phyloP scores from a whole-genome alignment of 2,113 vertebrate species.

The Stictonetta naevosa region DNA sequence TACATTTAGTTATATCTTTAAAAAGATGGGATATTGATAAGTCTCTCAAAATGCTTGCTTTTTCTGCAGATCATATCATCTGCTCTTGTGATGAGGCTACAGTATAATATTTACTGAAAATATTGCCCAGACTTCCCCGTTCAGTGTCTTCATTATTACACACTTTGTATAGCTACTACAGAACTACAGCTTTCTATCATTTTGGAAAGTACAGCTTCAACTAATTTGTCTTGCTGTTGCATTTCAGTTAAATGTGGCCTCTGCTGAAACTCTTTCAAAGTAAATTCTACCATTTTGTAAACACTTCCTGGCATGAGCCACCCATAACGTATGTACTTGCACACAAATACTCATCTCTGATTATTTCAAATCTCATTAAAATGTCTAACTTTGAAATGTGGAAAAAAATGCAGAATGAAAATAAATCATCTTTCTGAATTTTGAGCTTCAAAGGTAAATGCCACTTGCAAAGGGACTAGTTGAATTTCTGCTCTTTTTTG shows the following conservation, averaged over 20 bases:
- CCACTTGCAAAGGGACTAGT: background rate
- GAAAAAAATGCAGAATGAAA: background rate
- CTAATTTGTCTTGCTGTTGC: background rate
- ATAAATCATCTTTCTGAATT: background rate
- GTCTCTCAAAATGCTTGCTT: background rate
- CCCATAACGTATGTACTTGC: background rate
- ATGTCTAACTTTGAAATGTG: background rate
- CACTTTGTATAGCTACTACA: background rate
- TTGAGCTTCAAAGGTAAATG: background rate
- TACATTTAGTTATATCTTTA: background rate
- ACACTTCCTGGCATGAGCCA: background rate
- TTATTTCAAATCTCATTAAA: background rate
- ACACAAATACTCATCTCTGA: background rate
- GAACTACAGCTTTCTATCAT: background rate
- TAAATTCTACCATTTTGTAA: constrained; percentile 1
- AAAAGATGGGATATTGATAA: background rate
- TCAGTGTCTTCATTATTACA: background rate
- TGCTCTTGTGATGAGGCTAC: background rate
- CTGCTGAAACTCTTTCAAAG: background rate
- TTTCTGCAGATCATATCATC: background rate
- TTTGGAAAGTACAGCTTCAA: background rate
- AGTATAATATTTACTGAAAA: background rate
- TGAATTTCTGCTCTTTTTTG: background rate
- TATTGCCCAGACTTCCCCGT: background rate
- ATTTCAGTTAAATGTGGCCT: background rate